Evolutionary conservation across 2,888 invertebrate species (phyloP).

Genomic region (Mellilla xanthometata): DNA sequence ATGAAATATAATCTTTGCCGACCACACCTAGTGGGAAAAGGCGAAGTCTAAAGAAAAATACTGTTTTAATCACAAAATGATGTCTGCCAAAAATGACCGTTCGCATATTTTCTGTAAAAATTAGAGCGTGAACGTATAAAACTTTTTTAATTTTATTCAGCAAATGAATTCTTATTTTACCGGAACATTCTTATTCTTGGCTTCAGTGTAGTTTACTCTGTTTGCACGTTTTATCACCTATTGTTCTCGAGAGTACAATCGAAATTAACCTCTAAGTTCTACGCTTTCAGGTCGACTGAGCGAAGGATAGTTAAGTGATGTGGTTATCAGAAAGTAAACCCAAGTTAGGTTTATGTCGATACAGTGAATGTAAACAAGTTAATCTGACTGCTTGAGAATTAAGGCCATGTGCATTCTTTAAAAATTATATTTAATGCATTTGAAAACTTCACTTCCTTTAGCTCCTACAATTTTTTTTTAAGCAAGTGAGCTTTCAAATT

Average conservation of each 20-base stretch:
- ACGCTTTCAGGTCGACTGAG: neutral
- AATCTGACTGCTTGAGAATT: slow-evolving; percentile 14
- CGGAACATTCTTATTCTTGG: slow-evolving; percentile 29
- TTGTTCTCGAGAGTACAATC: slow-evolving; percentile 34
- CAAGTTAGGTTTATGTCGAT: slow-evolving; percentile 23
- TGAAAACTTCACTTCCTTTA: too few species aligned
- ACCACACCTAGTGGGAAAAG: too few species aligned
- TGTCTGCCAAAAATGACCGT: too few species aligned
- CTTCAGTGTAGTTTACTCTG: slow-evolving; percentile 22
- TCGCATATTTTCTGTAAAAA: neutral
- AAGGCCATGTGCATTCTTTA: slow-evolving; percentile 5
- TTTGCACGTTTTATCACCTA: slow-evolving; percentile 36
- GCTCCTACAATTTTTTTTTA: too few species aligned
- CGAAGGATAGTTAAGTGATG: slow-evolving; percentile 1
- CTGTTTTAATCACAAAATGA: too few species aligned
- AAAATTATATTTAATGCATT: too few species aligned
- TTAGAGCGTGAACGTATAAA: slow-evolving; percentile 15
- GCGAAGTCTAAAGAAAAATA: too few species aligned
- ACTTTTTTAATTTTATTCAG: slow-evolving; percentile 13
- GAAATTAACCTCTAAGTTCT: slow-evolving; percentile 4
- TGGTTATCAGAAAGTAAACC: slow-evolving; percentile 40
- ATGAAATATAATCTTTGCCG: too few species aligned
- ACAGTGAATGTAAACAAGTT: slow-evolving; percentile 20
- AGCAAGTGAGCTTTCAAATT: too few species aligned
- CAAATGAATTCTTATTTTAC: slow-evolving; percentile 28